A percentile compares a stretch with the other conserved stretches of the same genome.
These are phyloP conservation scores for Perodicticus potto DNA, from an alignment of 2,797 vertebrate genomes.

Conservation along the genomic window DNA sequence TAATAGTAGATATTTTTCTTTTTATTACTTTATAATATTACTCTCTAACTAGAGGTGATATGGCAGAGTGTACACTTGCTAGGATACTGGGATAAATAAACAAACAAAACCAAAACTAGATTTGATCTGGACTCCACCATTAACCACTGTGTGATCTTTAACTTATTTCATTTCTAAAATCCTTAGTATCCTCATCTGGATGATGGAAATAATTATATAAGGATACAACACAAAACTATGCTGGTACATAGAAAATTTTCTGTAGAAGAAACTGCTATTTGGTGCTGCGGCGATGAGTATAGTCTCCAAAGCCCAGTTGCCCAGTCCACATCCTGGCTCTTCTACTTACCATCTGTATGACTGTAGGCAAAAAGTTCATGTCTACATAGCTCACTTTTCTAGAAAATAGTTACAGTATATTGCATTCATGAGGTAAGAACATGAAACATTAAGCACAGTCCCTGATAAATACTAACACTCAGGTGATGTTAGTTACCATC, in stretches of 20 bases:
- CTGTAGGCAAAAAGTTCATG: not conserved
- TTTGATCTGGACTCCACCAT: not conserved
- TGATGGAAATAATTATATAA: not conserved
- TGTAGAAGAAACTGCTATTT: not conserved
- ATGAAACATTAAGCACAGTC: not conserved
- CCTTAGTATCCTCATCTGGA: not conserved
- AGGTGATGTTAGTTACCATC: not conserved
- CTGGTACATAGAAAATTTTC: not conserved
- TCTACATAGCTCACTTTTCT: not conserved
- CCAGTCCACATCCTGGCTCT: not conserved
- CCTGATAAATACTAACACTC: not conserved
- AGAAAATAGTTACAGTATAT: not conserved
- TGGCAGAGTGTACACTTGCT: not conserved
- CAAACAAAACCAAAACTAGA: not conserved
- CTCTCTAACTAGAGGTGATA: not conserved
- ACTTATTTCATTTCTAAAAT: constrained; percentile 46
- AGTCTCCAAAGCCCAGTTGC: not conserved
- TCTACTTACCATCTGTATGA: not conserved
- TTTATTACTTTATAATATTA: not conserved
- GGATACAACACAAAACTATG: not conserved
- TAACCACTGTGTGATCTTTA: not conserved
- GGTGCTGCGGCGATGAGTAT: not conserved
- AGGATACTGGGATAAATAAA: not conserved
- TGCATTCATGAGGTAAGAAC: not conserved
- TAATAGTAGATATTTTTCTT: not conserved